Percentiles rank a stretch among this genome's conserved stretches.
phyloP scores from a whole-genome alignment of 1,140 invertebrate species.

The Drosophila mauritiana region DNA sequence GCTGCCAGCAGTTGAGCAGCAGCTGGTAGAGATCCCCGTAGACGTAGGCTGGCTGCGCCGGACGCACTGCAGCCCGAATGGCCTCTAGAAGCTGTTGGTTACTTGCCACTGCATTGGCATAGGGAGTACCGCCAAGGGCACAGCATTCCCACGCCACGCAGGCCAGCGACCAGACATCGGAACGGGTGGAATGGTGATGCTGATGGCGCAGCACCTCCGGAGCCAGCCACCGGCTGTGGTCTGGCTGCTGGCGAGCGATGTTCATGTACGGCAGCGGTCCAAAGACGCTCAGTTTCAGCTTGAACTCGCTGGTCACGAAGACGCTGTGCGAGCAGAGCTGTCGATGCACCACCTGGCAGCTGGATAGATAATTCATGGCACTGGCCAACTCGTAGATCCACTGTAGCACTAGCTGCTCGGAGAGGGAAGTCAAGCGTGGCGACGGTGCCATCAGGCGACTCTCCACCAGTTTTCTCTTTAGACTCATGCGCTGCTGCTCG shows the following conservation, averaged over 20 bases:
- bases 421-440: constrained; percentile 86
- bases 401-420: constrained; percentile 77
- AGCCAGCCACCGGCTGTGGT: constrained; percentile 91
- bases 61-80: constrained; percentile 88
- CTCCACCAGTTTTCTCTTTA: constrained; percentile 87
- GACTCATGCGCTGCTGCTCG: constrained; percentile 87
- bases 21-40: constrained; percentile 92
- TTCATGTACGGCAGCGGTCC: constrained; percentile 76
- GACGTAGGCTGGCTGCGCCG: constrained; percentile 90
- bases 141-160: constrained; percentile 93
- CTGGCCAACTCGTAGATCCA: constrained; percentile 86
- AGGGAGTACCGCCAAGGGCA: constrained; percentile 93
- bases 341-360: constrained; percentile 89
- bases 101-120: constrained; percentile 87
- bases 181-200: constrained; percentile 88
- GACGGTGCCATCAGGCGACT: constrained; percentile 65
- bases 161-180: constrained; percentile 93
- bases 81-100: constrained; percentile 88
- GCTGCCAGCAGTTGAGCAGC: constrained; percentile 93
- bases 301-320: constrained; percentile 84
- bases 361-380: constrained; percentile 89
- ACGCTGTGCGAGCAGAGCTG: constrained; percentile 90
- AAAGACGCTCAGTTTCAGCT: constrained; percentile 60
- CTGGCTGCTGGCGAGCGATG: constrained; percentile 85
- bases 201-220: constrained; percentile 90